Percentiles rank a stretch among this genome's conserved stretches.
Conservation (phyloP, 2,797 vertebrate species). For the Sylvilagus floridanus region DNA sequence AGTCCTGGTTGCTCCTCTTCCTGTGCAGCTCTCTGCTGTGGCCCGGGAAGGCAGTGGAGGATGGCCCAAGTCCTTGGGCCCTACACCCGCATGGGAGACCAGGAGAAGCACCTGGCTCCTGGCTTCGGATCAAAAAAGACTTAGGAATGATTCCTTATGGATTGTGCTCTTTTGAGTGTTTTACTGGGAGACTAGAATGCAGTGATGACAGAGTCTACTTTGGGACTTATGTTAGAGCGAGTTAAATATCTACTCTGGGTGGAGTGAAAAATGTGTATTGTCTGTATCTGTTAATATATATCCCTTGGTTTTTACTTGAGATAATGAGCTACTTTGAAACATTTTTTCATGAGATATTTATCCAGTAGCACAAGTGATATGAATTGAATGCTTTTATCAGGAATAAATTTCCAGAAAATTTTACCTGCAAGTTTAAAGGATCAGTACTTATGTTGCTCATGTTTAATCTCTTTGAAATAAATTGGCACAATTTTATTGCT, state of each 20-base stretch:
- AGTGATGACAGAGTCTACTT: neutral
- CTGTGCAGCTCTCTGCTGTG: too few species aligned
- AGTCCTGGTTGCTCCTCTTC: too few species aligned
- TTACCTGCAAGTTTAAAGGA: slow-evolving; percentile 3
- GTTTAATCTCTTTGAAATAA: slow-evolving; percentile 30
- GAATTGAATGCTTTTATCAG: neutral
- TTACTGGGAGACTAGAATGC: neutral
- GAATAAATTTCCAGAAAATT: slow-evolving; percentile 42
- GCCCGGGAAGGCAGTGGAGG: too few species aligned
- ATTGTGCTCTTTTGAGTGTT: neutral
- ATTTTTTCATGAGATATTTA: neutral
- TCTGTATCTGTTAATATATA: neutral
- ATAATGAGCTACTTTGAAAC: neutral
- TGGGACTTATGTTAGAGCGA: neutral
- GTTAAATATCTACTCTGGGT: neutral
- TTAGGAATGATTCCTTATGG: neutral
- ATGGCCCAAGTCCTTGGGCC: too few species aligned
- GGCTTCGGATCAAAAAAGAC: too few species aligned
- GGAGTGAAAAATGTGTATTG: neutral
- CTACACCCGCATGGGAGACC: too few species aligned
- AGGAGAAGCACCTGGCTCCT: too few species aligned
- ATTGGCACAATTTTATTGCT: slow-evolving; percentile 11
- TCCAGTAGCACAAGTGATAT: neutral
- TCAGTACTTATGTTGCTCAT: neutral
- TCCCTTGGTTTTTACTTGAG: slow-evolving; percentile 3